phyloP scores from a whole-genome alignment of 2,113 vertebrate genomes.

The Neogale vison region DNA sequence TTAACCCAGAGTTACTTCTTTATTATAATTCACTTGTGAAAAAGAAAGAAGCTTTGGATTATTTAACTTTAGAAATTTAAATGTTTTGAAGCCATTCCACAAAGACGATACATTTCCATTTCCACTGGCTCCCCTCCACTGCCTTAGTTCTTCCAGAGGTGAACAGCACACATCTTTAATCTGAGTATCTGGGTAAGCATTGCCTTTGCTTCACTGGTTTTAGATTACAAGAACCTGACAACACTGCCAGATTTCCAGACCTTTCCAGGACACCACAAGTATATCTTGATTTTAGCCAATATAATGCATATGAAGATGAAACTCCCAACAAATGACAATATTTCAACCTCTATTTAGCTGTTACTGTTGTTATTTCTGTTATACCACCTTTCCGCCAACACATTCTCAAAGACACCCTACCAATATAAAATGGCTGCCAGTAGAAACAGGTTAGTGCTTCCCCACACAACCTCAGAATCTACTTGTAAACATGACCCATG shows the following conservation, averaged over 20 bases:
- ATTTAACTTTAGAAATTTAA: slow-evolving; percentile 33
- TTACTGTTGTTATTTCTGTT: neutral
- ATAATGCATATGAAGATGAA: neutral
- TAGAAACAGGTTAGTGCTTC: neutral
- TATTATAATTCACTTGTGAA: neutral
- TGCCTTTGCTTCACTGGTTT: neutral
- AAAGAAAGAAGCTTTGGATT: neutral
- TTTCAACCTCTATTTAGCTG: neutral
- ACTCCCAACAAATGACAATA: neutral
- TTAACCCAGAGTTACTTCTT: neutral
- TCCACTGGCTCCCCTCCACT: neutral
- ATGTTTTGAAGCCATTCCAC: neutral
- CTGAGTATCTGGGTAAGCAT: neutral
- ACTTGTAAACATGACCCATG: neutral
- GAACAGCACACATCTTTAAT: neutral
- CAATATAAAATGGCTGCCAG: neutral
- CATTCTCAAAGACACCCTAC: neutral
- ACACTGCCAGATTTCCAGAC: neutral
- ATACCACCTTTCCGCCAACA: neutral
- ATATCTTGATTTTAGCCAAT: neutral
- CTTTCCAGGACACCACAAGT: neutral
- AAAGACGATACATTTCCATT: neutral
- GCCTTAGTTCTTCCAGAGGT: neutral
- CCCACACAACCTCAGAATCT: neutral
- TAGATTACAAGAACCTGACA: neutral